phyloP scores from a whole-genome alignment of 2,888 invertebrate species.

The Shargacucullia verbasci region DNA sequence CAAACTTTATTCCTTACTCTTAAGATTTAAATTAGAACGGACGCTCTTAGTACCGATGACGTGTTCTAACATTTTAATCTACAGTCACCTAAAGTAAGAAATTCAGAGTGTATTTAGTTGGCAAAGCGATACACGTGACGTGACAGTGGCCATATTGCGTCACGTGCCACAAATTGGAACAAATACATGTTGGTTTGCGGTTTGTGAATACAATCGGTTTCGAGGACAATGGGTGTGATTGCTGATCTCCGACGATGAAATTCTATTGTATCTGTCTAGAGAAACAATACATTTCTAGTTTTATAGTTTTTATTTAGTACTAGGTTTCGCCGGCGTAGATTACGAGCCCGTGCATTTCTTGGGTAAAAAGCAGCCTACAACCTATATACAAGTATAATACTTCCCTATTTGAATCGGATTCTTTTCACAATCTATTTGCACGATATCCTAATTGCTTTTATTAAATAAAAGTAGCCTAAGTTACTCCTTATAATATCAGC shows the following conservation, averaged over 20 bases:
- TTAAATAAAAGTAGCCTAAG: too few relatives aligned
- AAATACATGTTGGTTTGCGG: conserved; percentile 5
- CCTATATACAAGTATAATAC: too few relatives aligned
- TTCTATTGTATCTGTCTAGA: neutral
- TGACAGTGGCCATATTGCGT: conserved; percentile 27
- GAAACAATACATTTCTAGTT: too few relatives aligned
- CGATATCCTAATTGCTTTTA: too few relatives aligned
- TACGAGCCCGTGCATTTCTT: too few relatives aligned
- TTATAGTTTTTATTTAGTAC: too few relatives aligned
- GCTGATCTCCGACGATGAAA: conserved; percentile 10
- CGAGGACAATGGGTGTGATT: conserved; percentile 13
- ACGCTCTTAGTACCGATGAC: neutral
- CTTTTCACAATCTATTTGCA: too few relatives aligned
- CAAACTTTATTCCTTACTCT: neutral
- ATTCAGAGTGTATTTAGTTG: neutral
- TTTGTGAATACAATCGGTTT: conserved; percentile 3
- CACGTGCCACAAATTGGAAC: conserved; percentile 16
- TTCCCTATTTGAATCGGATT: too few relatives aligned
- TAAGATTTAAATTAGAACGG: neutral
- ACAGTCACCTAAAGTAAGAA: neutral
- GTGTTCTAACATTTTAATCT: neutral
- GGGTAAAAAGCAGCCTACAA: too few relatives aligned
- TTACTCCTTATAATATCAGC: too few relatives aligned
- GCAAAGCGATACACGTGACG: conserved; percentile 10
- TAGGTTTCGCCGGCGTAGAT: too few relatives aligned